A percentile compares a stretch with the other conserved stretches of the same genome.
Evolutionary conservation across 2,888 invertebrate genomes (phyloP).

Genomic region (Horisme vitalbata): DNA sequence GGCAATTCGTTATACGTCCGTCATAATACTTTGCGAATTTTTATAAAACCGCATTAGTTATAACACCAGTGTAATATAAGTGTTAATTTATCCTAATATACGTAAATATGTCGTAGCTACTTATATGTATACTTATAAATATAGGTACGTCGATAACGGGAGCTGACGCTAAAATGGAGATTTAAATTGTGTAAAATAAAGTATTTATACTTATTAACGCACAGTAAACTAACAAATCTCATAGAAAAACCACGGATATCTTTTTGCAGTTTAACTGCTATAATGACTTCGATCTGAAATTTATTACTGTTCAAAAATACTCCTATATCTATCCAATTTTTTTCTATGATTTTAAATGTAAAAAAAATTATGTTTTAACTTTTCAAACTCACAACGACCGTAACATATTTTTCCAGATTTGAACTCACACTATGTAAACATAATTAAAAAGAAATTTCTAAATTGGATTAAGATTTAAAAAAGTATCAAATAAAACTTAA

Average conservation of each 20-base stretch:
- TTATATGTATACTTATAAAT: constrained; percentile 28
- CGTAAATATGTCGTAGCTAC: constrained; percentile 37
- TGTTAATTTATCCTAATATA: constrained; percentile 50
- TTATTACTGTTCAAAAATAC: background rate
- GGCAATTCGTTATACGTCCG: constrained; percentile 40
- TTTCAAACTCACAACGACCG: constrained; percentile 11
- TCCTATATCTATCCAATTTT: background rate
- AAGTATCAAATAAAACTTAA: constrained; percentile 19
- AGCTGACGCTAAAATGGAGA: constrained; percentile 24
- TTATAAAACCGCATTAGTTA: constrained; percentile 29
- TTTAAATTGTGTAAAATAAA: background rate
- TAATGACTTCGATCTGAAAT: background rate
- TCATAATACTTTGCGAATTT: constrained; percentile 43
- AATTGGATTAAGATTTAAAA: constrained; percentile 1
- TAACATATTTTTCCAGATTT: constrained; percentile 14
- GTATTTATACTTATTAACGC: constrained; percentile 15
- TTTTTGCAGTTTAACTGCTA: constrained; percentile 24
- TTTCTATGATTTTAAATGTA: background rate
- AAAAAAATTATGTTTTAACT: background rate
- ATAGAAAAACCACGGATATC: background rate
- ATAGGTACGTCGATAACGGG: too few relatives aligned
- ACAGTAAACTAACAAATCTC: constrained; percentile 19
- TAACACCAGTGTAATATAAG: constrained; percentile 51
- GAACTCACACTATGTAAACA: background rate
- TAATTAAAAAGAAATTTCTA: background rate